Conservation (phyloP, 2,797 vertebrate genomes). For the Pelodytes ibericus region DNA sequence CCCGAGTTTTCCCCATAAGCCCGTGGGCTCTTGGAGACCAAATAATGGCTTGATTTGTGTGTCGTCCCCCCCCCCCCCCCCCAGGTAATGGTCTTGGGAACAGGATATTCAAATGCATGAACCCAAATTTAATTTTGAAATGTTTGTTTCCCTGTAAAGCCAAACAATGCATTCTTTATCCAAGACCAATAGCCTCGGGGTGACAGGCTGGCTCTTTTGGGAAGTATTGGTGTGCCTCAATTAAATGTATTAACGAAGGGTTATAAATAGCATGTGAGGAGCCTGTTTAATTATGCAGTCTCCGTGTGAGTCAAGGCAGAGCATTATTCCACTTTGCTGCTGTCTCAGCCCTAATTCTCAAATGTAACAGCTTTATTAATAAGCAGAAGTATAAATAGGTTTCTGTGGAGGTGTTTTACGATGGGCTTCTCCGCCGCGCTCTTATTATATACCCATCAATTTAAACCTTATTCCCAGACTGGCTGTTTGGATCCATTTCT, state of each 20-base stretch:
- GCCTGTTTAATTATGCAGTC: neutral
- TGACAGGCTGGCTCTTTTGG: slow-evolving; percentile 11
- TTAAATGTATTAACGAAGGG: slow-evolving; percentile 25
- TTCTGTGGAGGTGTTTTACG: no score
- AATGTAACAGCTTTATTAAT: no score
- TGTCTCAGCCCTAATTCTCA: no score
- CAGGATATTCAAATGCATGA: neutral
- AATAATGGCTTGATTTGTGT: no score
- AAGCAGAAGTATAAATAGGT: no score
- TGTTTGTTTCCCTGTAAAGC: neutral
- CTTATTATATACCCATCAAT: no score
- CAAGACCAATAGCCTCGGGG: neutral
- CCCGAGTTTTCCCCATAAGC: no score
- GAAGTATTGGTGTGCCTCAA: slow-evolving; percentile 9
- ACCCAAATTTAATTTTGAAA: neutral
- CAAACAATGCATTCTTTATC: slow-evolving; percentile 37
- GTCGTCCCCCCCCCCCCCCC: no score
- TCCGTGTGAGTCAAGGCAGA: neutral
- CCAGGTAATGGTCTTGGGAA: neutral
- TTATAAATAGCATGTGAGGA: slow-evolving; percentile 32
- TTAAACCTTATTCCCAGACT: no score
- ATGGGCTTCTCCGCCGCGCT: no score
- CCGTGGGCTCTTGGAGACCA: no score
- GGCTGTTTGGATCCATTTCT: no score
- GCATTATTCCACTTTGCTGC: neutral